Percentiles rank a stretch among this genome's conserved stretches.
Evolutionary conservation across 2,113 vertebrate genomes (phyloP).

Genomic region (Poeciliopsis prolifica): DNA sequence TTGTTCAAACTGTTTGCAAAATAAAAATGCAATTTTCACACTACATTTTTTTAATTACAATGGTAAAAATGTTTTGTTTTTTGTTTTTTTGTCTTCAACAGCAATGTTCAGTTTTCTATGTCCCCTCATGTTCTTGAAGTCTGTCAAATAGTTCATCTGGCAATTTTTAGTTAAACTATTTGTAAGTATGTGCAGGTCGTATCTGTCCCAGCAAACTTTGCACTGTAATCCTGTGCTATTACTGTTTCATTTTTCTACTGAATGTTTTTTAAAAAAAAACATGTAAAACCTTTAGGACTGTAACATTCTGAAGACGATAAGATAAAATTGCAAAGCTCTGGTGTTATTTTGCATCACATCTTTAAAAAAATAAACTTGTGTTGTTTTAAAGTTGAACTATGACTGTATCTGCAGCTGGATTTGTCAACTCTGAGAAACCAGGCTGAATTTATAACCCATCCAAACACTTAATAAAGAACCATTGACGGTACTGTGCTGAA

Average conservation of each 20-base stretch:
- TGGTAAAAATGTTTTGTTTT: no score
- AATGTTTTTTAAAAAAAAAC: neutral
- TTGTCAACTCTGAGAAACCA: neutral
- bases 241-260: neutral
- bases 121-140: no score
- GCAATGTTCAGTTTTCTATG: no score
- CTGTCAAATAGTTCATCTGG: no score
- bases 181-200: neutral
- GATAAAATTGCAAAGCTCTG: neutral
- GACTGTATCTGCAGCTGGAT: constrained; percentile 10
- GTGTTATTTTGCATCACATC: neutral
- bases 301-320: neutral
- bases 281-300: neutral
- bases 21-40: neutral
- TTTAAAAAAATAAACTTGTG: neutral
- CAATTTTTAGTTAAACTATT: neutral
- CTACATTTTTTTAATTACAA: neutral
- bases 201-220: neutral
- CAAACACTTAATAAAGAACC: neutral
- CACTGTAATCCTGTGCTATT: neutral
- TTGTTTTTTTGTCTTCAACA: no score
- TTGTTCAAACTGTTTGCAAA: neutral
- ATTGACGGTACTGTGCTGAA: neutral
- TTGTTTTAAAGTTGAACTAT: neutral
- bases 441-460: constrained; percentile 13